A percentile compares a stretch with the other conserved stretches of the same genome.
Conservation (phyloP, 2,888 invertebrate species). For the Limnephilus lunatus region DNA sequence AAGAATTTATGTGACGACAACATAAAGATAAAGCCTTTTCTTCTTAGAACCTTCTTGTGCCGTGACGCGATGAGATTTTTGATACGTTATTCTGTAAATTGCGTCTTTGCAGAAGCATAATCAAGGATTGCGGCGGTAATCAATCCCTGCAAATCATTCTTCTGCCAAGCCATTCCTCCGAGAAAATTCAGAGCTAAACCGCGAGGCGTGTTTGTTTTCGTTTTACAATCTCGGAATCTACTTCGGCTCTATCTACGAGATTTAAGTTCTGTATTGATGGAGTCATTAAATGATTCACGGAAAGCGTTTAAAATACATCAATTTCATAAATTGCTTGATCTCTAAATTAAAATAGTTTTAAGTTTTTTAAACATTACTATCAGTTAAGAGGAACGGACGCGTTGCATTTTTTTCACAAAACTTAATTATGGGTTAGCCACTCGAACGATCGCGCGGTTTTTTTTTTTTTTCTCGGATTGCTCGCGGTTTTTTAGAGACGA, state of each 20-base stretch:
- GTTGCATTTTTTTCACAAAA: no score
- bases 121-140: background rate
- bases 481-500: no score
- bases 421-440: no score
- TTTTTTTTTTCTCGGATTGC: no score
- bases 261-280: background rate
- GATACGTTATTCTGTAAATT: background rate
- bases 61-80: background rate
- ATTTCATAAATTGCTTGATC: no score
- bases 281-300: no score
- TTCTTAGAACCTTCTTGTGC: background rate
- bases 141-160: background rate
- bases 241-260: background rate
- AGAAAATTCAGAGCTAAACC: background rate
- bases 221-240: background rate
- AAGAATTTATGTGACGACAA: background rate
- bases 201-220: background rate
- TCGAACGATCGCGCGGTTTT: no score
- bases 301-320: no score
- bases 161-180: background rate
- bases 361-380: no score
- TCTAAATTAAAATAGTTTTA: no score
- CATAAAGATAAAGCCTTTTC: background rate
- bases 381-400: no score
- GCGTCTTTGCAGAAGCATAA: background rate